Evolutionary conservation across 1,140 invertebrate species (phyloP).

Genomic region (Nasonia giraulti): DNA sequence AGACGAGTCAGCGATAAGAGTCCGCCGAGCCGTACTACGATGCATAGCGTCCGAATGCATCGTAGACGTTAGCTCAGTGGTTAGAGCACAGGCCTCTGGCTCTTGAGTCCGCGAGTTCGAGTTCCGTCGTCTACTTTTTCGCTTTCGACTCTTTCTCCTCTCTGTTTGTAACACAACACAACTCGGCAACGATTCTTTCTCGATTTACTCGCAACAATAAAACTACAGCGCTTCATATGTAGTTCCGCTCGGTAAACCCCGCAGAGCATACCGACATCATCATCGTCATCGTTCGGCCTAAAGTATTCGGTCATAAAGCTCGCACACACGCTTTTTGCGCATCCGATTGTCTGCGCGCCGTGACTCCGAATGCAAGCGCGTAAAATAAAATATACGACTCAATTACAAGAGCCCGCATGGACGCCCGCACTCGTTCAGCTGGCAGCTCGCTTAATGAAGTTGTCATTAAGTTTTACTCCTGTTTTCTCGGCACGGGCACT

Average conservation of each 20-base stretch:
- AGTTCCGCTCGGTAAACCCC: slow-evolving; percentile 16
- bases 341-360: neutral
- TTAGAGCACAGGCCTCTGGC: too few relatives aligned
- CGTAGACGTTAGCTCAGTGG: too few relatives aligned
- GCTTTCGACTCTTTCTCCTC: too few relatives aligned
- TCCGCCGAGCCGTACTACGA: too few relatives aligned
- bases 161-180: too few relatives aligned
- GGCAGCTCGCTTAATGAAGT: slow-evolving; percentile 47
- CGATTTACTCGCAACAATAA: neutral
- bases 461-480: slow-evolving; percentile 50
- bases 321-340: neutral
- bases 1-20: too few relatives aligned
- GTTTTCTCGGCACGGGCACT: slow-evolving; percentile 1
- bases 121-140: too few relatives aligned
- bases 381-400: slow-evolving; percentile 24
- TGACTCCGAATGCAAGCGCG: neutral
- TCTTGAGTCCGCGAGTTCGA: too few relatives aligned
- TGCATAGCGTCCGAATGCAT: too few relatives aligned
- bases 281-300: neutral
- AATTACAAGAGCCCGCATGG: neutral
- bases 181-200: neutral
- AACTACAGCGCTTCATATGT: slow-evolving; percentile 1
- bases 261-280: neutral
- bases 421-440: slow-evolving; percentile 9
- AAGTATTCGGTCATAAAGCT: neutral